Conservation (phyloP, 2,888 invertebrate genomes). For the Thera obeliscata region DNA sequence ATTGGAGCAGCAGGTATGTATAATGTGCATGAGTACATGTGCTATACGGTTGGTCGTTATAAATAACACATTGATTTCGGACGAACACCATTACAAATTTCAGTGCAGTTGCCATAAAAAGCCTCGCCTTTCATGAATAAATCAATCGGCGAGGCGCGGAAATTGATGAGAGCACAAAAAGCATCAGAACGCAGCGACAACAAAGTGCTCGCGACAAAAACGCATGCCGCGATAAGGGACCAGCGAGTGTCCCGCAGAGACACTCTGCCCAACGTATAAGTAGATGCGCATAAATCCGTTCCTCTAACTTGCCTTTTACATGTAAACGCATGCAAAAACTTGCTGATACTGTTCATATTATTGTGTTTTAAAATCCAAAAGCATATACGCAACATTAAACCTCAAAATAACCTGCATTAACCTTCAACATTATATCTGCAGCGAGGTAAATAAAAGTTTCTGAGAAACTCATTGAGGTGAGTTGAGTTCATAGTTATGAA, state of each 20-base stretch:
- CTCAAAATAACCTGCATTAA: background rate
- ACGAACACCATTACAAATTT: slow-evolving; percentile 82
- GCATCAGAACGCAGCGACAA: slow-evolving; percentile 73
- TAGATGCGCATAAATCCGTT: slow-evolving; percentile 79
- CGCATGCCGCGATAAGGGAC: slow-evolving; percentile 67
- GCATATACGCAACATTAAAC: background rate
- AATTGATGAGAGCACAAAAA: slow-evolving; percentile 82
- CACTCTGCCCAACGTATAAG: slow-evolving; percentile 62
- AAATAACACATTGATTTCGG: slow-evolving; percentile 81
- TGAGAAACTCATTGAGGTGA: slow-evolving; percentile 2
- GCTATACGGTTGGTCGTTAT: slow-evolving; percentile 58
- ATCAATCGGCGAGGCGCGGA: slow-evolving; percentile 82
- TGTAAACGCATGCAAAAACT: slow-evolving; percentile 52
- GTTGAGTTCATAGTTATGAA: background rate
- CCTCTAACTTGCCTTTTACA: slow-evolving; percentile 46
- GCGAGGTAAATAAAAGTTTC: slow-evolving; percentile 3
- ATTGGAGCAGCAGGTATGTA: background rate
- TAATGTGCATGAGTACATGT: slow-evolving; percentile 13
- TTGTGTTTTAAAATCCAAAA: slow-evolving; percentile 26
- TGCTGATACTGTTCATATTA: slow-evolving; percentile 15
- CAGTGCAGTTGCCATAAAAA: slow-evolving; percentile 75
- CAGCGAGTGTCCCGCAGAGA: slow-evolving; percentile 59
- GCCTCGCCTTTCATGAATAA: slow-evolving; percentile 78
- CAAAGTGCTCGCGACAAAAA: slow-evolving; percentile 81
- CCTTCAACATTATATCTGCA: slow-evolving; percentile 1